Percentiles rank a stretch among this genome's conserved stretches.
Evolutionary conservation across 2,113 vertebrate species (phyloP).

Genomic region (Meleagris gallopavo): DNA sequence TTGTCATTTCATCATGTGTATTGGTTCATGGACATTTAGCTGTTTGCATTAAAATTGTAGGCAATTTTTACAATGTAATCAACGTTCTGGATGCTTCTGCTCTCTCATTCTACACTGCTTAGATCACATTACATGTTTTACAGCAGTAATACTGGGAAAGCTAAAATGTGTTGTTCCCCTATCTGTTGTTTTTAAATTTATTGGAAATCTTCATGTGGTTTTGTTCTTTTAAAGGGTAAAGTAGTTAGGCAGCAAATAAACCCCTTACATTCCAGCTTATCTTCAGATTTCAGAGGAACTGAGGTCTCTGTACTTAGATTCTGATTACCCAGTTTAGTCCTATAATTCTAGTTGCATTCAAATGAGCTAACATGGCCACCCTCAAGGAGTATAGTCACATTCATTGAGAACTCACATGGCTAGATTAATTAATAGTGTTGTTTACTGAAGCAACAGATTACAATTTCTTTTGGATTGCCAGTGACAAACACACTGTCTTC

Average conservation of each 20-base stretch:
- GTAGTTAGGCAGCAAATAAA: background rate
- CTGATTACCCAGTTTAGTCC: background rate
- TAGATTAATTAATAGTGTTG: background rate
- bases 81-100: background rate
- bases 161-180: rapidly evolving
- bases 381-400: background rate
- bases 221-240: background rate
- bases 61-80: background rate
- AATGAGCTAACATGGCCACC: background rate
- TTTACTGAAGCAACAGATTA: background rate
- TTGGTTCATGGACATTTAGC: background rate
- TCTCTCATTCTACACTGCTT: background rate
- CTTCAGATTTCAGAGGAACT: background rate
- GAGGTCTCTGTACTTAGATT: background rate
- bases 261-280: background rate
- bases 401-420: background rate
- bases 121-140: background rate
- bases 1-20: rapidly evolving
- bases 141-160: background rate
- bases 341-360: background rate
- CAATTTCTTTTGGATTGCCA: background rate
- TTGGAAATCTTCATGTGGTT: background rate
- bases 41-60: background rate
- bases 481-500: background rate
- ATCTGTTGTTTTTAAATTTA: background rate